Percentiles rank a stretch among this genome's conserved stretches.
Evolutionary conservation across 1,140 invertebrate genomes (phyloP).

Genomic region (Arctopsyche grandis): DNA sequence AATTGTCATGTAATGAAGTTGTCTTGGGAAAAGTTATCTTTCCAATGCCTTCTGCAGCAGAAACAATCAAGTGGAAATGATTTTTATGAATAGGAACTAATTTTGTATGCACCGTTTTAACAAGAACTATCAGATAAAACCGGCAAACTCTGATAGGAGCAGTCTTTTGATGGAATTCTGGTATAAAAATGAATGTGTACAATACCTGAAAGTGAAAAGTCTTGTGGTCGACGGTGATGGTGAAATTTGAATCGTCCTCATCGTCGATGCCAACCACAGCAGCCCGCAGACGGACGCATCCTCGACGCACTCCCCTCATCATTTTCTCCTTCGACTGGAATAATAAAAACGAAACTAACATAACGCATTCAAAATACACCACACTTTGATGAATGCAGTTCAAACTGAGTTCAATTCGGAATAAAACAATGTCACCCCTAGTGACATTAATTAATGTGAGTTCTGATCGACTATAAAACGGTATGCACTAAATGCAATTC

Average conservation of each 20-base stretch:
- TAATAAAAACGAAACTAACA: conserved; percentile 48
- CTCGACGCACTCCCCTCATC: conserved; percentile 93
- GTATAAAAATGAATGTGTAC: too few relatives aligned
- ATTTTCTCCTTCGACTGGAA: conserved; percentile 98
- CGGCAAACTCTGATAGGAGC: too few relatives aligned
- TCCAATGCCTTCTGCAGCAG: neutral
- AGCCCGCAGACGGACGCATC: conserved; percentile 92
- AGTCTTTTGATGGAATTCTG: too few relatives aligned
- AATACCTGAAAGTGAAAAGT: conserved; percentile 95
- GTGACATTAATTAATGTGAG: neutral
- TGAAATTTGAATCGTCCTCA: conserved; percentile 99
- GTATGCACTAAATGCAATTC: too few relatives aligned
- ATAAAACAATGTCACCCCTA: neutral
- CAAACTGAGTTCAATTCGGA: neutral
- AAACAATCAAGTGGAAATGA: neutral
- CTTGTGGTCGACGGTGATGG: conserved; percentile 98
- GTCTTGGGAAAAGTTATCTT: too few relatives aligned
- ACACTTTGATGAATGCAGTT: neutral
- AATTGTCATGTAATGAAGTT: too few relatives aligned
- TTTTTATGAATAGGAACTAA: too few relatives aligned
- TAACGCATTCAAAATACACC: neutral
- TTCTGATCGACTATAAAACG: neutral
- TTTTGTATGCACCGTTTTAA: too few relatives aligned
- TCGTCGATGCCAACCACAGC: conserved; percentile 99
- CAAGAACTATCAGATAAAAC: too few relatives aligned